Percentiles rank a stretch among this genome's conserved stretches.
Conservation (phyloP, 2,888 invertebrate genomes). For the Apotomis betuletana region DNA sequence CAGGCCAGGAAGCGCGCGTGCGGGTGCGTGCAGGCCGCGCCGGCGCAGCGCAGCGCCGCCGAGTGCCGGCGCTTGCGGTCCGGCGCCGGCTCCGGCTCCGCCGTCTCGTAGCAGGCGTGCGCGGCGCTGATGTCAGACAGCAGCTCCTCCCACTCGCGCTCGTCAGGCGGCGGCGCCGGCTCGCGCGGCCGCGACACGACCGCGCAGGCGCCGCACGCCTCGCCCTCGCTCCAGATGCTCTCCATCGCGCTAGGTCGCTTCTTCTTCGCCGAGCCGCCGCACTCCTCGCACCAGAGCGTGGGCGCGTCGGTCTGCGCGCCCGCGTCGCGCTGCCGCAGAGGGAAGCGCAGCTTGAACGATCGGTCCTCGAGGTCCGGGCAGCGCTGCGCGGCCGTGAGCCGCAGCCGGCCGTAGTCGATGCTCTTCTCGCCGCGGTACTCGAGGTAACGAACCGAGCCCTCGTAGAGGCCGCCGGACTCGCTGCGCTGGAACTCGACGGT, state of each 20-base stretch:
- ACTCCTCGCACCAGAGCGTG: slow-evolving; percentile 66
- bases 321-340: slow-evolving; percentile 72
- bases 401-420: slow-evolving; percentile 72
- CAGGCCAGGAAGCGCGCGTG: slow-evolving; percentile 82
- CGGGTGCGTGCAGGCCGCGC: slow-evolving; percentile 63
- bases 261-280: slow-evolving; percentile 71
- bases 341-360: slow-evolving; percentile 87
- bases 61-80: slow-evolving; percentile 85
- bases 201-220: slow-evolving; percentile 64
- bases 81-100: slow-evolving; percentile 49
- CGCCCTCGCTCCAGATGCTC: slow-evolving; percentile 63
- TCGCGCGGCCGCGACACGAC: slow-evolving; percentile 43
- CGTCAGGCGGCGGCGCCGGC: slow-evolving; percentile 69
- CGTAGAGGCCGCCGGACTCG: slow-evolving; percentile 85
- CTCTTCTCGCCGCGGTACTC: slow-evolving; percentile 75
- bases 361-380: slow-evolving; percentile 67
- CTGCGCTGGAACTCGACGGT: slow-evolving; percentile 86
- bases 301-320: slow-evolving; percentile 66
- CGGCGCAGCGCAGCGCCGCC: slow-evolving; percentile 71
- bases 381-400: slow-evolving; percentile 67
- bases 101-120: slow-evolving; percentile 72
- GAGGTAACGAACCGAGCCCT: slow-evolving; percentile 78
- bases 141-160: slow-evolving; percentile 85
- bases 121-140: slow-evolving; percentile 84
- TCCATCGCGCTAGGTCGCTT: slow-evolving; percentile 64